Evolutionary conservation across 2,888 invertebrate genomes (phyloP).

Genomic region (Stenichneumon culpator): DNA sequence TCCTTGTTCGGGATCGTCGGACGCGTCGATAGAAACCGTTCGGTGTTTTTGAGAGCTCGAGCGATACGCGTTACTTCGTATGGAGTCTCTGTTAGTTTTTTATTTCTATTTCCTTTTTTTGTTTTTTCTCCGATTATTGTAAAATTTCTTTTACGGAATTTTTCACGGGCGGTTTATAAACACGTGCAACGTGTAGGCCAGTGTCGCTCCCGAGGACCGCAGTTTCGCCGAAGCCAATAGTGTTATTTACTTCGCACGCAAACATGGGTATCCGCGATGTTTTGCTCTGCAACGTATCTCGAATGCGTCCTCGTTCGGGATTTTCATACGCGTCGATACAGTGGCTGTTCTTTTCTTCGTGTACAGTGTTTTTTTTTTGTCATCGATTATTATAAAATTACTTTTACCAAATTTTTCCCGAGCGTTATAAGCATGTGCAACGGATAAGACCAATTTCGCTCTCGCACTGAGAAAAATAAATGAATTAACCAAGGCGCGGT

Average conservation of each 20-base stretch:
- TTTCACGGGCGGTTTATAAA: neutral
- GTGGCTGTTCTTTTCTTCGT: too few relatives aligned
- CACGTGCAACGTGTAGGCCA: neutral
- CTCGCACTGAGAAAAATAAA: too few relatives aligned
- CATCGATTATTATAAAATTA: too few relatives aligned
- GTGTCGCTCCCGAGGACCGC: neutral
- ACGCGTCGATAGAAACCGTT: neutral
- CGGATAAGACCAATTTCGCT: too few relatives aligned
- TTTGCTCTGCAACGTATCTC: neutral
- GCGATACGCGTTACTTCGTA: neutral
- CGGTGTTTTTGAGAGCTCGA: neutral
- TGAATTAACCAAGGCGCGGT: too few relatives aligned
- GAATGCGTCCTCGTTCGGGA: slow-evolving; percentile 8
- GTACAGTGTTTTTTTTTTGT: too few relatives aligned
- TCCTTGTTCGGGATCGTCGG: slow-evolving; percentile 12
- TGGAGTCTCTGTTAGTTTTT: neutral
- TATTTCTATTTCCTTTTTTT: neutral
- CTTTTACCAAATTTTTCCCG: too few relatives aligned
- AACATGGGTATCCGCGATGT: neutral
- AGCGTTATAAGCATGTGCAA: too few relatives aligned
- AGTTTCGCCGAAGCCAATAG: neutral
- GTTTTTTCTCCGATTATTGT: neutral
- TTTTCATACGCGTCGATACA: neutral
- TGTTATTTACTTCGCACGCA: neutral
- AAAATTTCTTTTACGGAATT: too few relatives aligned